phyloP scores from a whole-genome alignment of 2,797 vertebrate species.

The Gallinago stenura region DNA sequence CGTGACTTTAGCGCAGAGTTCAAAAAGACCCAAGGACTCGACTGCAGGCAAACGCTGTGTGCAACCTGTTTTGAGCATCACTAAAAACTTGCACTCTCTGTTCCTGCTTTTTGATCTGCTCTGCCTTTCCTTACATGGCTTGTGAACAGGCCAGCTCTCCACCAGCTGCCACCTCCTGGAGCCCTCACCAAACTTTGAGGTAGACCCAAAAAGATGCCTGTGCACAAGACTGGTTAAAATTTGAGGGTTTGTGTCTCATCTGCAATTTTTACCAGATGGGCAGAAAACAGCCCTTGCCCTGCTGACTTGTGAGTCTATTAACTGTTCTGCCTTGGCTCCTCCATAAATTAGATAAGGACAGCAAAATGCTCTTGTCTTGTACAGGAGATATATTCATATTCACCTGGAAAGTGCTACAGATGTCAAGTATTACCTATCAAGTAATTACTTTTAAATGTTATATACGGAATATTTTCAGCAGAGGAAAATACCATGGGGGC shows the following conservation, averaged over 20 bases:
- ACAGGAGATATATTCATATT: neutral
- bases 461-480: neutral
- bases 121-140: neutral
- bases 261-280: neutral
- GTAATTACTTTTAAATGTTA: neutral
- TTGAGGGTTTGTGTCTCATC: neutral
- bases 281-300: neutral
- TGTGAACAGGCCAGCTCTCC: neutral
- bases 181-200: neutral
- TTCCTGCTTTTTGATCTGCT: neutral
- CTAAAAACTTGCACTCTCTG: neutral
- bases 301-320: neutral
- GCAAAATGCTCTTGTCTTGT: neutral
- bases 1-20: fast-evolving
- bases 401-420: neutral
- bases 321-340: neutral
- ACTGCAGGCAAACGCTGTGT: neutral
- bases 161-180: neutral
- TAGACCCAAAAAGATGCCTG: neutral
- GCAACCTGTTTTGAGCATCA: neutral
- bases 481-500: neutral
- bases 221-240: neutral
- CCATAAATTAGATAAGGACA: neutral
- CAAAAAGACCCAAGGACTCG: neutral
- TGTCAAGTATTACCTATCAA: neutral